A percentile compares a stretch with the other conserved stretches of the same genome.
Conservation (phyloP, 2,797 vertebrate species). For the Cygnus olor region DNA sequence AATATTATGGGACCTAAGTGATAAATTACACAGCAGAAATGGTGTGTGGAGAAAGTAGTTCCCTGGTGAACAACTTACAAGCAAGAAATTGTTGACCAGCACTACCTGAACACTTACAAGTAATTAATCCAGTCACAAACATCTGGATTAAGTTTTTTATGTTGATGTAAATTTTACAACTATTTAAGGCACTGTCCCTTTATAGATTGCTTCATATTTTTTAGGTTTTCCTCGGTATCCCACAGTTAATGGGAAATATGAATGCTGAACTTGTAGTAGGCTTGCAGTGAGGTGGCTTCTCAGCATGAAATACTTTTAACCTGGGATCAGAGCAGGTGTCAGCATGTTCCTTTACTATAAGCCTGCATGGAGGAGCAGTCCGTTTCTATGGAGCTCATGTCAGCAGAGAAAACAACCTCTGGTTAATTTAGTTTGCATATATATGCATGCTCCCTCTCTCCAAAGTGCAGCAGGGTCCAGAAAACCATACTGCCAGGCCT, state of each 20-base stretch:
- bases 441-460: background rate
- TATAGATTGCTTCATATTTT: constrained; percentile 34
- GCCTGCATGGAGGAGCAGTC: background rate
- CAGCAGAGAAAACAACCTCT: background rate
- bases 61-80: constrained; percentile 48
- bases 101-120: constrained; percentile 30
- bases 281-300: background rate
- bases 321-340: background rate
- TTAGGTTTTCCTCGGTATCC: constrained; percentile 3
- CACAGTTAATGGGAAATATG: background rate
- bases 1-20: constrained; percentile 11
- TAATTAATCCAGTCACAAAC: constrained; percentile 56
- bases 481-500: background rate
- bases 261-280: background rate
- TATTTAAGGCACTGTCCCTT: constrained; percentile 1
- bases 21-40: constrained; percentile 43
- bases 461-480: background rate
- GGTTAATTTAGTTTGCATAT: background rate
- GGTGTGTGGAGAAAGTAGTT: constrained; percentile 38
- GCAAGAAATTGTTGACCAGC: constrained; percentile 16
- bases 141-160: constrained; percentile 53
- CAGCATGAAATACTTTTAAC: background rate
- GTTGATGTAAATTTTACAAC: constrained; percentile 52
- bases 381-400: background rate
- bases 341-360: background rate